phyloP scores from a whole-genome alignment of 2,888 invertebrate species.

The Mycalesis mineus region DNA sequence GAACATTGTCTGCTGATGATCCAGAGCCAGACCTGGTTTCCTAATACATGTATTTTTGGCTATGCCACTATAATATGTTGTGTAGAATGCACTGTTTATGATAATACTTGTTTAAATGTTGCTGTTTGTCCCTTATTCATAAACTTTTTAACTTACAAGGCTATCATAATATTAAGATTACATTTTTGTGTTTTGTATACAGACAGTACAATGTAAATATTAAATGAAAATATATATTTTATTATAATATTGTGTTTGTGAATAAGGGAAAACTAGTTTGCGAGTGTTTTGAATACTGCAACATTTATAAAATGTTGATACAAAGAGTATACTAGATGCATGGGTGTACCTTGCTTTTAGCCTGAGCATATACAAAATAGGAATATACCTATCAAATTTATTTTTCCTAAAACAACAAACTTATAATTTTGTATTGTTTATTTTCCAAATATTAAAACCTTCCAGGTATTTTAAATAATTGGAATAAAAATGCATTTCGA shows the following conservation, averaged over 20 bases:
- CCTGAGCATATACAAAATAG: too few relatives aligned
- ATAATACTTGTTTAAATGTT: slow-evolving; percentile 30
- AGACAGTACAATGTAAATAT: slow-evolving; percentile 66
- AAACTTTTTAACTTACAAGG: slow-evolving; percentile 16
- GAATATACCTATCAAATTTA: too few relatives aligned
- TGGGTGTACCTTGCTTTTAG: too few relatives aligned
- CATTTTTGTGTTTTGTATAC: slow-evolving; percentile 31
- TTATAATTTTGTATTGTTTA: too few relatives aligned
- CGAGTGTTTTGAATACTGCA: slow-evolving; percentile 11
- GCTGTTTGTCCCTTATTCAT: slow-evolving; percentile 48
- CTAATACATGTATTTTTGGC: slow-evolving; percentile 59
- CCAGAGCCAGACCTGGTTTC: slow-evolving; percentile 65
- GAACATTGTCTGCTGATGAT: slow-evolving; percentile 63
- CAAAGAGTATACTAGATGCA: neutral
- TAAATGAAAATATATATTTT: slow-evolving; percentile 38
- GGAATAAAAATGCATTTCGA: too few relatives aligned
- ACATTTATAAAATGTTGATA: slow-evolving; percentile 20
- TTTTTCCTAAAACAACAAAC: too few relatives aligned
- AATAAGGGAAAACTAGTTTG: slow-evolving; percentile 41
- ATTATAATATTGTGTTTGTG: slow-evolving; percentile 43
- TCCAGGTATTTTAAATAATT: too few relatives aligned
- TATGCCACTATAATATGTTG: slow-evolving; percentile 40
- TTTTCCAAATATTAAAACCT: too few relatives aligned
- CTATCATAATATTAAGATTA: neutral
- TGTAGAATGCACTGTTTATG: slow-evolving; percentile 55